phyloP scores from a whole-genome alignment of 37 sponge, comb jelly and placozoan genomes.

The Trichoplax adhaerens region DNA sequence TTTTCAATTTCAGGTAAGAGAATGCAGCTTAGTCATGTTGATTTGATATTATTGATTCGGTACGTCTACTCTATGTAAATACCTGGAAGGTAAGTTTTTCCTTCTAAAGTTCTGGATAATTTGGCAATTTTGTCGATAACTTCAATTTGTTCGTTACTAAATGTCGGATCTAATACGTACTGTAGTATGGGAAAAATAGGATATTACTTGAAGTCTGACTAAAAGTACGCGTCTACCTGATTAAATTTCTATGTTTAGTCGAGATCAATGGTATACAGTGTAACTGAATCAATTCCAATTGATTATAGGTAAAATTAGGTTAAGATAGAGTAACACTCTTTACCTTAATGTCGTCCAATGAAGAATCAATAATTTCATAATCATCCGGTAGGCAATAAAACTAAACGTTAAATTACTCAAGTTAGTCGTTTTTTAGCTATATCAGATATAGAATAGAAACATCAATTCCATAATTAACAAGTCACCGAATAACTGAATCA shows the following conservation, averaged over 20 bases:
- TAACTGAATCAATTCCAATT: background rate
- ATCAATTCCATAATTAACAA: background rate
- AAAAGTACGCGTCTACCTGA: too few relatives aligned
- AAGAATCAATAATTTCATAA: slow-evolving; percentile 90
- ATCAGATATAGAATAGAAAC: background rate
- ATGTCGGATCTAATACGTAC: slow-evolving; percentile 69
- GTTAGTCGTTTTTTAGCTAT: too few relatives aligned
- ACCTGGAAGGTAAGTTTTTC: slow-evolving; percentile 52
- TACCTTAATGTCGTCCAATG: slow-evolving; percentile 93
- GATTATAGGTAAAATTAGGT: too few relatives aligned
- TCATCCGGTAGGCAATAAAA: slow-evolving; percentile 97
- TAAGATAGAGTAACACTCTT: background rate
- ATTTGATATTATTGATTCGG: slow-evolving; percentile 19
- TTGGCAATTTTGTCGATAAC: slow-evolving; percentile 35
- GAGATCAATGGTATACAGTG: background rate
- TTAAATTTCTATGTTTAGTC: background rate
- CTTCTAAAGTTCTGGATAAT: slow-evolving; percentile 64
- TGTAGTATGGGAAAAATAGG: slow-evolving; percentile 6
- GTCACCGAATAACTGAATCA: background rate
- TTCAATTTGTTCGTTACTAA: slow-evolving; percentile 44
- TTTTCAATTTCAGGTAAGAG: background rate
- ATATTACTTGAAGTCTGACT: too few relatives aligned
- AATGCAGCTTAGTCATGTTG: background rate
- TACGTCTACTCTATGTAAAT: background rate
- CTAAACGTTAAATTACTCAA: background rate